Conservation (phyloP, 2,888 invertebrate genomes). For the Eristalis intricaria region DNA sequence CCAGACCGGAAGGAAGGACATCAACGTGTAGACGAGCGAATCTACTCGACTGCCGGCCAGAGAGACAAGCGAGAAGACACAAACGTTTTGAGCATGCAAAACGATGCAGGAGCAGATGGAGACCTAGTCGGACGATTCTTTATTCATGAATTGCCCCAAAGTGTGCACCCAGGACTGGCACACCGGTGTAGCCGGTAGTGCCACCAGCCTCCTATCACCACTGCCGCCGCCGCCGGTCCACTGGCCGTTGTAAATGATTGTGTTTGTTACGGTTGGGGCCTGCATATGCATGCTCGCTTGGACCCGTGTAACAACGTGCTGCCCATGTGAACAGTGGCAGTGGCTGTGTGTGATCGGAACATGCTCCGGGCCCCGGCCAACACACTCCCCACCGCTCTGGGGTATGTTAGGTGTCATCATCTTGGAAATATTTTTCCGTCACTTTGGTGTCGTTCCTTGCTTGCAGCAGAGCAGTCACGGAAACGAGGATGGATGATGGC, state of each 20-base stretch:
- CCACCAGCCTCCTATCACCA: neutral
- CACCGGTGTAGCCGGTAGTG: neutral
- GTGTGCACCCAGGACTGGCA: conserved; percentile 29
- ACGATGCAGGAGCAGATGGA: conserved; percentile 47
- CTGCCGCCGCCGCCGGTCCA: conserved; percentile 5
- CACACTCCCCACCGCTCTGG: neutral
- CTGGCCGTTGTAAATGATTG: conserved; percentile 49
- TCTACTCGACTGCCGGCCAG: conserved; percentile 26
- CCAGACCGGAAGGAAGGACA: conserved; percentile 54
- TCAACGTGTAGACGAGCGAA: conserved; percentile 50
- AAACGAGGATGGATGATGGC: conserved; percentile 24
- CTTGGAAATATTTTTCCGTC: conserved; percentile 60
- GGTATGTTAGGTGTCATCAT: conserved; percentile 70
- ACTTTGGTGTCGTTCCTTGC: neutral
- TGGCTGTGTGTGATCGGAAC: conserved; percentile 20
- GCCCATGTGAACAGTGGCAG: conserved; percentile 58
- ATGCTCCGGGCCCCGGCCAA: conserved; percentile 46
- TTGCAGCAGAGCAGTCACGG: neutral
- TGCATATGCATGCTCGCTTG: conserved; percentile 36
- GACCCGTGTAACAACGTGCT: conserved; percentile 62
- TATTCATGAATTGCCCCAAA: conserved; percentile 70
- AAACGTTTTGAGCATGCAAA: conserved; percentile 68
- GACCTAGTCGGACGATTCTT: conserved; percentile 54
- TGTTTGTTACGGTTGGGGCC: conserved; percentile 53
- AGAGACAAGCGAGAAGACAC: conserved; percentile 50